These are phyloP conservation scores for Narcine bancroftii DNA, from an alignment of 2,113 vertebrate species.

Conservation along the genomic window DNA sequence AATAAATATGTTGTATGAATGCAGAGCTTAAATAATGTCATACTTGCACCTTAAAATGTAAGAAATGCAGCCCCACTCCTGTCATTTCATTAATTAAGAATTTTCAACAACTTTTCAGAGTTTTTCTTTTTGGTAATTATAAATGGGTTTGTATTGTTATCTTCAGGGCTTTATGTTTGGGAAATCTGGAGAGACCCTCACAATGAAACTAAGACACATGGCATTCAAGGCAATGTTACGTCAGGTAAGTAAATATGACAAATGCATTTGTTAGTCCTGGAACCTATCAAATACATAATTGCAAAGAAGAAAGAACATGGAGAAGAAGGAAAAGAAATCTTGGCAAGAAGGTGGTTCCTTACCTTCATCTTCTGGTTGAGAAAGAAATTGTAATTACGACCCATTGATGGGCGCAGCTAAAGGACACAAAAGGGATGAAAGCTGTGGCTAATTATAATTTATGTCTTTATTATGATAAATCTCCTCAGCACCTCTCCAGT, in stretches of 20 bases:
- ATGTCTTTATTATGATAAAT: background rate
- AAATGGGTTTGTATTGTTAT: constrained; percentile 38
- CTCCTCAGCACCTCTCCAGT: too few species aligned
- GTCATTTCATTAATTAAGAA: background rate
- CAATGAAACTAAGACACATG: constrained; percentile 41
- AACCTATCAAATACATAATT: background rate
- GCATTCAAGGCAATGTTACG: constrained; percentile 49
- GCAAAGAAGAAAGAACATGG: too few species aligned
- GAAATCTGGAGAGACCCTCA: constrained; percentile 46
- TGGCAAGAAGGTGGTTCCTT: background rate
- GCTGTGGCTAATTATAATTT: background rate
- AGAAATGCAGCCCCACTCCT: background rate
- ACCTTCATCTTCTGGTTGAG: background rate
- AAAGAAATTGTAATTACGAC: background rate
- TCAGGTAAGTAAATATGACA: constrained; percentile 39
- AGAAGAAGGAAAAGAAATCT: too few species aligned
- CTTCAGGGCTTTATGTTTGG: constrained; percentile 47
- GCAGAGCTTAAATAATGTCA: background rate
- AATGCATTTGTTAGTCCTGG: background rate
- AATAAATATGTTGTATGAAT: background rate
- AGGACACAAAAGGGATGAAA: background rate
- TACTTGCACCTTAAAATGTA: background rate
- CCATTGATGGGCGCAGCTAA: background rate
- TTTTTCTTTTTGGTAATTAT: background rate
- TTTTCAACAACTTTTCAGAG: background rate